These are phyloP conservation scores for Drosophila mayri DNA, from an alignment of 1,140 invertebrate species.

Conservation along the genomic window DNA sequence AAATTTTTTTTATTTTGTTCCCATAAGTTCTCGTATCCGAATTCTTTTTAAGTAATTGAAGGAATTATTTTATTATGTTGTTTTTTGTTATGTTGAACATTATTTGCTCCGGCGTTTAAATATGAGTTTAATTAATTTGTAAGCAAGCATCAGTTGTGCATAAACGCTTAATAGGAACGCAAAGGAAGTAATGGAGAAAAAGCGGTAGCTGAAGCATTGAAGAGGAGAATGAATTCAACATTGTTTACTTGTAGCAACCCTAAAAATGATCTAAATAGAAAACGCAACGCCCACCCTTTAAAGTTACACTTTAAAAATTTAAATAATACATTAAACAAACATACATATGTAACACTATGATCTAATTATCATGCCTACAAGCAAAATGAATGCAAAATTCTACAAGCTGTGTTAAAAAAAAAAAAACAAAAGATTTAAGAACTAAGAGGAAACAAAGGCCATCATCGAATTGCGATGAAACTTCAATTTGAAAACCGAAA, in stretches of 20 bases:
- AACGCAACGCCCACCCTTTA: slow-evolving; percentile 67
- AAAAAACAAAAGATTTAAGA: slow-evolving; percentile 16
- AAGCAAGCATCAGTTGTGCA: slow-evolving; percentile 49
- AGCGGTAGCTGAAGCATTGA: neutral
- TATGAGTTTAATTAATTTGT: slow-evolving; percentile 59
- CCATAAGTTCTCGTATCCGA: neutral
- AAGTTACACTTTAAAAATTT: slow-evolving; percentile 56
- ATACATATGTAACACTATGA: slow-evolving; percentile 49
- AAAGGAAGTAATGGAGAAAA: neutral
- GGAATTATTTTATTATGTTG: slow-evolving; percentile 67
- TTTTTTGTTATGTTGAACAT: slow-evolving; percentile 67
- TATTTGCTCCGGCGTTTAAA: slow-evolving; percentile 48
- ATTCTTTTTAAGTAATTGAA: slow-evolving; percentile 15
- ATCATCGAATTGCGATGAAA: slow-evolving; percentile 14
- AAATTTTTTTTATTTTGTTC: slow-evolving; percentile 35
- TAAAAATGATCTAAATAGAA: slow-evolving; percentile 45
- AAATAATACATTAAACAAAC: slow-evolving; percentile 38
- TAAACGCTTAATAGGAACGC: slow-evolving; percentile 53
- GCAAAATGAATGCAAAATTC: slow-evolving; percentile 46
- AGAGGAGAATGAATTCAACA: slow-evolving; percentile 13
- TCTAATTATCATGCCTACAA: slow-evolving; percentile 52
- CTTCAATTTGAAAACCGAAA: slow-evolving; percentile 21
- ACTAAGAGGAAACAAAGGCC: slow-evolving; percentile 21
- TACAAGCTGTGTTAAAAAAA: slow-evolving; percentile 33
- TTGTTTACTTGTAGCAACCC: slow-evolving; percentile 36